These are phyloP conservation scores for Phylloscopus collybita DNA, from an alignment of 2,797 vertebrate genomes.

Conservation along the genomic window DNA sequence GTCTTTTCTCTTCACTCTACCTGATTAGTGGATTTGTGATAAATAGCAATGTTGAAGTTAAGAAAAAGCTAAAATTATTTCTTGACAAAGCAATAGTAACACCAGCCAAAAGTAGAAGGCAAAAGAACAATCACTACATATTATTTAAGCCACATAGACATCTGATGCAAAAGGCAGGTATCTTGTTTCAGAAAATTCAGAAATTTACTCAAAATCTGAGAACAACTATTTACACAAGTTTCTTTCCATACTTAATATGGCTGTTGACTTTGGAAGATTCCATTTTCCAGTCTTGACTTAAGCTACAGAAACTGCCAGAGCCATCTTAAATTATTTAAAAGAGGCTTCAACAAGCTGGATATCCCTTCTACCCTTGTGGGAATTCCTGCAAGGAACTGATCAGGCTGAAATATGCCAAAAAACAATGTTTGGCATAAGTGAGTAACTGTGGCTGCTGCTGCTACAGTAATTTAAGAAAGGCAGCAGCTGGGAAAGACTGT, in stretches of 20 bases:
- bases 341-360: slow-evolving; percentile 57
- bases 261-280: slow-evolving; percentile 33
- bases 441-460: not conserved
- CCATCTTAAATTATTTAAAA: slow-evolving; percentile 45
- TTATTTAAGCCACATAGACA: not conserved
- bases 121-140: not conserved
- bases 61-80: not conserved
- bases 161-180: not conserved
- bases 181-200: not conserved
- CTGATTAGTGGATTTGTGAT: not conserved
- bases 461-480: slow-evolving; percentile 58
- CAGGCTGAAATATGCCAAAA: slow-evolving; percentile 48
- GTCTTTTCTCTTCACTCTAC: not conserved
- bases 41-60: not conserved
- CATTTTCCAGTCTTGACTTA: slow-evolving; percentile 22
- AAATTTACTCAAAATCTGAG: not conserved
- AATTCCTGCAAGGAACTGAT: slow-evolving; percentile 57
- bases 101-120: not conserved
- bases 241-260: not conserved
- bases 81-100: not conserved
- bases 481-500: slow-evolving; percentile 26
- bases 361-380: slow-evolving; percentile 39
- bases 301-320: slow-evolving; percentile 21
- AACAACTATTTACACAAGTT: not conserved
- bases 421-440: slow-evolving; percentile 8